Evolutionary conservation across 2,113 vertebrate genomes (phyloP).

Genomic region (Anoplopoma fimbria): DNA sequence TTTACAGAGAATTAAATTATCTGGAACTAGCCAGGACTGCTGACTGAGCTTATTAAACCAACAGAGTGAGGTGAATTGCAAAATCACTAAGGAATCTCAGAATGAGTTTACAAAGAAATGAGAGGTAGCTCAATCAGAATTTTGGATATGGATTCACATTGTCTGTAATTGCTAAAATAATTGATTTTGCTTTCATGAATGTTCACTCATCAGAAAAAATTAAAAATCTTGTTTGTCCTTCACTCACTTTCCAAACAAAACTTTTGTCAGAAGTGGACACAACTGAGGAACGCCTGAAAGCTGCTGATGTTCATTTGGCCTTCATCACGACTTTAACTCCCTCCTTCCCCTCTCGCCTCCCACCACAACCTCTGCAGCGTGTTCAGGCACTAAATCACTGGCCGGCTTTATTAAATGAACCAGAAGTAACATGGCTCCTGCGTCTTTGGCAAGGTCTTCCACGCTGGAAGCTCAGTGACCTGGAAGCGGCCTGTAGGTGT

Average conservation of each 20-base stretch:
- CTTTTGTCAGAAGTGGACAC: conserved; percentile 63
- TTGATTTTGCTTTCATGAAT: neutral
- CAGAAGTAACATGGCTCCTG: conserved; percentile 69
- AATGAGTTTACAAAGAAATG: neutral
- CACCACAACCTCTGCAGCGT: conserved; percentile 35
- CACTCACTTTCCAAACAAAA: conserved; percentile 41
- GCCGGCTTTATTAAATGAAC: conserved; percentile 72
- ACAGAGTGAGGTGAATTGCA: neutral
- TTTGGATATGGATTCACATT: neutral
- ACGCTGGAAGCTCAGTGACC: conserved; percentile 78
- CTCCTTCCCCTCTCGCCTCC: conserved; percentile 20
- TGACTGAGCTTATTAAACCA: neutral
- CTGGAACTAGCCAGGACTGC: neutral
- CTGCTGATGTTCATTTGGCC: conserved; percentile 64
- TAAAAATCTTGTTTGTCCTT: neutral
- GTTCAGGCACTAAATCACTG: conserved; percentile 67
- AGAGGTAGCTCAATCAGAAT: neutral
- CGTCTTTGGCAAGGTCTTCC: conserved; percentile 82
- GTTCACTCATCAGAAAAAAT: neutral
- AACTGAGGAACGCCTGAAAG: conserved; percentile 55
- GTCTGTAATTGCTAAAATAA: neutral
- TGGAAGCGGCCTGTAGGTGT: conserved; percentile 83
- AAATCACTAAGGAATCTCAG: neutral
- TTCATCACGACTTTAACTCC: conserved; percentile 56
- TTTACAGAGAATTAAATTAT: conserved; percentile 8